These are phyloP conservation scores for Coreoperca whiteheadi DNA, from an alignment of 2,113 vertebrate species.

Conservation along the genomic window DNA sequence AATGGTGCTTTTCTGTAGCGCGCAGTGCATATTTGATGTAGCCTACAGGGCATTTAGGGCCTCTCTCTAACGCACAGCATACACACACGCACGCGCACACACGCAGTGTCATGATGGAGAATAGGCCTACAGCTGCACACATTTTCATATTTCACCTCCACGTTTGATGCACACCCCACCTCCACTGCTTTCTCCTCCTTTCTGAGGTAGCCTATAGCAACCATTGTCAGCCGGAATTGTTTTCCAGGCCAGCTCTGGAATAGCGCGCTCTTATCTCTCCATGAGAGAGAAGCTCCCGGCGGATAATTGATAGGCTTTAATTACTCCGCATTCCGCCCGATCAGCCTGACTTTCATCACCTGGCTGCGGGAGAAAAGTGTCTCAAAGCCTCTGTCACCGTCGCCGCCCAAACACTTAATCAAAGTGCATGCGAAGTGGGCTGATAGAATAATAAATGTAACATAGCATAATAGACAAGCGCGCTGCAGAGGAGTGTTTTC, in stretches of 20 bases:
- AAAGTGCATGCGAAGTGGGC: conserved; percentile 78
- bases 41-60: background rate
- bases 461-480: conserved; percentile 83
- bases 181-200: conserved; percentile 78
- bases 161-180: background rate
- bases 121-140: background rate
- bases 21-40: too few species aligned
- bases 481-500: conserved; percentile 85
- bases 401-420: conserved; percentile 91
- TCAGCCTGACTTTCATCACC: conserved; percentile 93
- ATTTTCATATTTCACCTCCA: background rate
- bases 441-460: conserved; percentile 57
- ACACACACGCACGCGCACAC: background rate
- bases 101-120: background rate
- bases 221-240: conserved; percentile 87
- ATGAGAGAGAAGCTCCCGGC: conserved; percentile 83
- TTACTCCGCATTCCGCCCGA: conserved; percentile 93
- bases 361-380: conserved; percentile 87
- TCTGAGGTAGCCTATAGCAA: conserved; percentile 85
- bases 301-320: conserved; percentile 97
- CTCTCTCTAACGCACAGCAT: background rate
- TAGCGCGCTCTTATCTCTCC: conserved; percentile 89
- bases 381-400: conserved; percentile 91
- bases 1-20: background rate
- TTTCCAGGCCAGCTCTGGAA: conserved; percentile 83